Conservation (phyloP, 2,888 invertebrate species). For the Pycnomerus fuliginosus region DNA sequence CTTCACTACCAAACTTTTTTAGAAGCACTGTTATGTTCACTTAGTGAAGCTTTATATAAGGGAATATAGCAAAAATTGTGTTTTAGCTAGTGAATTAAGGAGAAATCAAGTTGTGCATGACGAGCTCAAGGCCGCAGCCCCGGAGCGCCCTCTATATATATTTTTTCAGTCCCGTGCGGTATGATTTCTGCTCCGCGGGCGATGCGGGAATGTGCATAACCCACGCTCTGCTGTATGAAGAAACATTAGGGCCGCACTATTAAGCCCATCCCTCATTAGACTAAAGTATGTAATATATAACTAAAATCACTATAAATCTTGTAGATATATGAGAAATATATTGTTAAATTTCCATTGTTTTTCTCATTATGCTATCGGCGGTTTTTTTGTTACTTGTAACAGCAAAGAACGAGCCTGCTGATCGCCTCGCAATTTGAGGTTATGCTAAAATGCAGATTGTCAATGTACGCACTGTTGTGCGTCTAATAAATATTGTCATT, state of each 20-base stretch:
- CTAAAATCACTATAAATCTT: conserved; percentile 48
- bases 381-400: no score
- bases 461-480: conserved; percentile 39
- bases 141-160: no score
- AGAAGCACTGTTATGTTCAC: conserved; percentile 46
- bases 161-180: no score
- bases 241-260: conserved; percentile 35
- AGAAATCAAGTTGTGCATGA: conserved; percentile 42
- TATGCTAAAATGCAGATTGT: conserved; percentile 44
- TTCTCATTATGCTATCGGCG: no score
- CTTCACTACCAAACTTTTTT: conserved; percentile 45
- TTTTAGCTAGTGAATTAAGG: conserved; percentile 42
- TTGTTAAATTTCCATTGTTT: conserved; percentile 51
- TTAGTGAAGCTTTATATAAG: conserved; percentile 45
- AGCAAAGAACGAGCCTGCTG: no score
- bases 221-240: conserved; percentile 26
- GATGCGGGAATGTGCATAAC: conserved; percentile 19
- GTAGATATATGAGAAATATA: conserved; percentile 52
- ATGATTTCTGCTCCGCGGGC: no score
- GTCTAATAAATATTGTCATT: conserved; percentile 48
- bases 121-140: conserved; percentile 45
- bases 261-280: conserved; percentile 45
- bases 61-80: conserved; percentile 47
- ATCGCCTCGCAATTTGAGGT: conserved; percentile 35
- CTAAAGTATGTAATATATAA: conserved; percentile 48